phyloP scores from a whole-genome alignment of 2,888 invertebrate species.

The Miltochrista miniata region DNA sequence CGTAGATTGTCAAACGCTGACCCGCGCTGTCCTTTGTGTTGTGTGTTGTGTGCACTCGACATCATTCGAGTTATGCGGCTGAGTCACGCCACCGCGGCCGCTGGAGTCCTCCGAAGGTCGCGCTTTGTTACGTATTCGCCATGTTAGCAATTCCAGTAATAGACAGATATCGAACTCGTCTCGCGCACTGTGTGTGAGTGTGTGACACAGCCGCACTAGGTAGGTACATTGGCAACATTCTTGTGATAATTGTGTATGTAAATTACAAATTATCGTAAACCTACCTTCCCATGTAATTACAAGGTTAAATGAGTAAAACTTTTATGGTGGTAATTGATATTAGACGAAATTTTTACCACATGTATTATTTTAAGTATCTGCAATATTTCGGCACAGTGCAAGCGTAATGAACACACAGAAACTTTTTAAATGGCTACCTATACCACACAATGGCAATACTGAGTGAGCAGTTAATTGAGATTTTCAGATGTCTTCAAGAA shows the following conservation, averaged over 20 bases:
- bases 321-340: no score
- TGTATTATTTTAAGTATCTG: no score
- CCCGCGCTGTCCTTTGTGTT: background rate
- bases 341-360: no score
- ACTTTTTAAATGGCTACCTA: no score
- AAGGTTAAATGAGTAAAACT: background rate
- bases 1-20: background rate
- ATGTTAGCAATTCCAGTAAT: background rate
- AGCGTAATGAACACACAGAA: no score
- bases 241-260: background rate
- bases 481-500: no score
- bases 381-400: no score
- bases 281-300: background rate
- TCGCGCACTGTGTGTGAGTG: background rate
- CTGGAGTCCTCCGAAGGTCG: slow-evolving; percentile 1
- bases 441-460: no score
- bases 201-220: background rate
- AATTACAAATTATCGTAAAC: background rate
- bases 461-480: no score
- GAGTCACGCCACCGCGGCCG: background rate
- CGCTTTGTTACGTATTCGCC: background rate
- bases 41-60: background rate
- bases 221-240: background rate
- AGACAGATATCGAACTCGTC: background rate
- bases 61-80: background rate